Conservation (phyloP, 2,797 vertebrate genomes). For the Phrynocephalus guinanensis region DNA sequence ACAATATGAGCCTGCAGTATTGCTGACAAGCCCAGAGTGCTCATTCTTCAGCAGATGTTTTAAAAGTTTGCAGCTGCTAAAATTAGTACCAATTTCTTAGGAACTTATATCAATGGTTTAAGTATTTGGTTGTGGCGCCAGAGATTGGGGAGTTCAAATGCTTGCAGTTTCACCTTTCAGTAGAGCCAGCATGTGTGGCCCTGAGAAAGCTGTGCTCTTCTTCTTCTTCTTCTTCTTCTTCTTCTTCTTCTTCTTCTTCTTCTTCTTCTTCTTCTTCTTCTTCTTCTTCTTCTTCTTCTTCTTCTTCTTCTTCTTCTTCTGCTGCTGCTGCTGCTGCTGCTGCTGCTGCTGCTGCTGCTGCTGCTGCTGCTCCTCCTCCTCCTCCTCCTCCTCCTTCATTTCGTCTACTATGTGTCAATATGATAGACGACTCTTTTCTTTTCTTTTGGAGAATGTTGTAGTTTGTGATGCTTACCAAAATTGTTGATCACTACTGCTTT, state of each 20-base stretch:
- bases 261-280: too few relatives aligned
- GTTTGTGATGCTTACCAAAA: not conserved
- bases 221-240: too few relatives aligned
- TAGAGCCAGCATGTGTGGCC: too few relatives aligned
- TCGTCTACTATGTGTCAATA: not conserved
- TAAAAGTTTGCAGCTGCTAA: not conserved
- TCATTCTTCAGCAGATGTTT: conserved; percentile 6
- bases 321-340: not conserved
- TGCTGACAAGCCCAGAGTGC: conserved; percentile 11
- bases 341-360: not conserved
- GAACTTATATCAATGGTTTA: not conserved
- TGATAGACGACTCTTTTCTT: not conserved
- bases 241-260: too few relatives aligned
- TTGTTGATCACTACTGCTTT: not conserved
- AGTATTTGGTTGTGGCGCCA: too few relatives aligned
- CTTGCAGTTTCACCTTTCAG: too few relatives aligned
- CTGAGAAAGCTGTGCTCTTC: too few relatives aligned
- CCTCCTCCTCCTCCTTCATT: not conserved
- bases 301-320: too few relatives aligned
- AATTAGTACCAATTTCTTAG: not conserved
- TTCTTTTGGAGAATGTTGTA: not conserved
- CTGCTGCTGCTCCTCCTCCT: not conserved
- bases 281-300: not conserved
- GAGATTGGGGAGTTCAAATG: too few relatives aligned
- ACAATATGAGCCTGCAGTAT: not conserved